Evolutionary conservation across 1,140 invertebrate species (phyloP).

Genomic region (Belonocnema kinseyi): DNA sequence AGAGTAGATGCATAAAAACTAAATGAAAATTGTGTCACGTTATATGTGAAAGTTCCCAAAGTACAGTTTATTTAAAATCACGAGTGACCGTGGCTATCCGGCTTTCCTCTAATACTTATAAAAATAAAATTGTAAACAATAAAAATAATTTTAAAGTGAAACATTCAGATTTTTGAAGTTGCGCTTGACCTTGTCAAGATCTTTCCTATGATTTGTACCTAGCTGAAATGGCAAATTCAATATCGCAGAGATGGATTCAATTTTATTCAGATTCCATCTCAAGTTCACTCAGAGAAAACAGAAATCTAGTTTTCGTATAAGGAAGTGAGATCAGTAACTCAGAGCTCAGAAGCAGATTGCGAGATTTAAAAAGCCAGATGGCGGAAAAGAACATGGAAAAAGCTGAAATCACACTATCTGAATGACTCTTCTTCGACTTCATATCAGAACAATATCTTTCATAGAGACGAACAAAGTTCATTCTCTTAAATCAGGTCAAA

Average conservation of each 20-base stretch:
- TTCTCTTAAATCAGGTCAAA: background rate
- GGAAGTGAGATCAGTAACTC: slow-evolving; percentile 1
- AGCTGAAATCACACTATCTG: slow-evolving; percentile 24
- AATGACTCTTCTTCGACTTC: background rate
- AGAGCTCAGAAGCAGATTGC: slow-evolving; percentile 10
- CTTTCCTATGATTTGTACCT: no score
- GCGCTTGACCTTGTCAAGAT: no score
- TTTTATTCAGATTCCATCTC: slow-evolving; percentile 14
- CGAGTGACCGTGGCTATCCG: no score
- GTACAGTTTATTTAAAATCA: no score
- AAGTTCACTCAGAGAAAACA: background rate
- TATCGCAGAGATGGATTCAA: background rate
- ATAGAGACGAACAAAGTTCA: background rate
- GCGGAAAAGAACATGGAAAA: background rate
- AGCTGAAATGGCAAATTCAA: no score
- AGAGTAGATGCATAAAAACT: no score
- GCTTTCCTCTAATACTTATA: no score
- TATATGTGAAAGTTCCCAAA: no score
- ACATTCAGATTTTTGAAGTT: no score
- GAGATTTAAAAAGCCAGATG: slow-evolving; percentile 20
- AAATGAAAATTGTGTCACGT: no score
- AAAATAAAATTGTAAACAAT: no score
- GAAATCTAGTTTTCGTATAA: slow-evolving; percentile 10
- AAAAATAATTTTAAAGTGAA: no score
- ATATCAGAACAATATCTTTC: slow-evolving; percentile 14